These are phyloP conservation scores for Cinara cedri DNA, from an alignment of 2,888 invertebrate species.

Conservation along the genomic window DNA sequence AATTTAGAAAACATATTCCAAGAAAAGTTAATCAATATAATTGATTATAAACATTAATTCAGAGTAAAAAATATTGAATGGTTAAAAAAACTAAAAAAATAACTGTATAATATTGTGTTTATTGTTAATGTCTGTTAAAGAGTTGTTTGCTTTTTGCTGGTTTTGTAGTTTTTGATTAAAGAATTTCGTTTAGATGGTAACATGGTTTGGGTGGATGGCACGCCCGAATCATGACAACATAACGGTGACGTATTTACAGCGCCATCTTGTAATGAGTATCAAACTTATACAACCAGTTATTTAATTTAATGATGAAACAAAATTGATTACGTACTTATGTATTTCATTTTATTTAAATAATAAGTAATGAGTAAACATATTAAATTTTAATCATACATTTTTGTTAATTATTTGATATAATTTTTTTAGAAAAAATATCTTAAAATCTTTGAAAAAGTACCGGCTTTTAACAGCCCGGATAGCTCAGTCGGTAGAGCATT, in stretches of 20 bases:
- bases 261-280: conserved; percentile 35
- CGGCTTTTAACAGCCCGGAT: conserved; percentile 60
- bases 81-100: not conserved
- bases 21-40: not conserved
- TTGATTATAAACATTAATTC: not conserved
- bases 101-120: not conserved
- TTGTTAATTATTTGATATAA: not conserved
- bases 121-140: not conserved
- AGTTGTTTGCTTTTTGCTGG: not conserved
- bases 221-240: conserved; percentile 29
- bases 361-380: too few relatives aligned
- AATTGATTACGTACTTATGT: too few relatives aligned
- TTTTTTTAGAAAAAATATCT: not conserved
- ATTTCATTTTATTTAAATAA: too few relatives aligned
- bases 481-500: conserved; percentile 62
- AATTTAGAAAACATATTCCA: conserved; percentile 18
- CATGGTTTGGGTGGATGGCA: conserved; percentile 45
- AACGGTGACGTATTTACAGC: not conserved
- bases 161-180: conserved; percentile 40
- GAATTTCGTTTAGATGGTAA: conserved; percentile 48
- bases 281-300: not conserved
- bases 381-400: too few relatives aligned
- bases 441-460: not conserved
- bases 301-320: not conserved
- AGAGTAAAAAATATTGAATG: not conserved